Base-by-base conservation (phyloP, 1,140 invertebrate genomes). In the Rhyzopertha dominica region DNA sequence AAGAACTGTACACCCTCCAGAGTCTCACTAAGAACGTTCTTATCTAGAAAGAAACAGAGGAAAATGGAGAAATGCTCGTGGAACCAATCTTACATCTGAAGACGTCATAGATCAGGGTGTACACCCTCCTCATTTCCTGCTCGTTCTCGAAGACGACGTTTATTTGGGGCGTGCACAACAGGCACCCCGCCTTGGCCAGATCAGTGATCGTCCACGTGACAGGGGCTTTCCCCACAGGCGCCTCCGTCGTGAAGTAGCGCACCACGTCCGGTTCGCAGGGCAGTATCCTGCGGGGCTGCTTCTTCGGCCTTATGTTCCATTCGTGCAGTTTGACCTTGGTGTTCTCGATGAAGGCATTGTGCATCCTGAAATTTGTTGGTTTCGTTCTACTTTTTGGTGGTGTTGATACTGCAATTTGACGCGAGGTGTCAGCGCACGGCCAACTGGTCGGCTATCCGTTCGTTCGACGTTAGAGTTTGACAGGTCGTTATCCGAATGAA, bases 81-180 rank as follows among this genome's bases (percentile, higher is more conserved):
- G 10, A 44, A 36, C 16, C 3, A 32, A 30, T 74, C 79, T 77
- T 70, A 87, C 85, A 87, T 61, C 85, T 66, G 42, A 86, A 80
- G 2, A 86, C 83, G 56, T 87, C 84, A 59, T 86, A 87, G 55
- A 86, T 81, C 7, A 88, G 65, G 0, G 82, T 80, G 45, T 83
- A 85, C 1, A 87, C 83, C 49, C 80, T 68, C 46, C 84, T 68
- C 83, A 87, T 87, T 57, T 87, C 82, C 28, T 85, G 81, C 56
- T 86, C 82, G 55, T 87, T 80, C 1, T 67, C 61, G 49, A 81
- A 82, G 7, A 60, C 30, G 0, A 76, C 74, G 0, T 54, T 19
- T 36, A 73, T 36, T 0, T 78, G 73, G 3, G 77, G 77, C 4
- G 73, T 72, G 36, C 60, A 62, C 1, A 82, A 62, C 2, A 82